Base-by-base conservation (phyloP, 2,888 invertebrate genomes). In the Agriopis aurantiaria region DNA sequence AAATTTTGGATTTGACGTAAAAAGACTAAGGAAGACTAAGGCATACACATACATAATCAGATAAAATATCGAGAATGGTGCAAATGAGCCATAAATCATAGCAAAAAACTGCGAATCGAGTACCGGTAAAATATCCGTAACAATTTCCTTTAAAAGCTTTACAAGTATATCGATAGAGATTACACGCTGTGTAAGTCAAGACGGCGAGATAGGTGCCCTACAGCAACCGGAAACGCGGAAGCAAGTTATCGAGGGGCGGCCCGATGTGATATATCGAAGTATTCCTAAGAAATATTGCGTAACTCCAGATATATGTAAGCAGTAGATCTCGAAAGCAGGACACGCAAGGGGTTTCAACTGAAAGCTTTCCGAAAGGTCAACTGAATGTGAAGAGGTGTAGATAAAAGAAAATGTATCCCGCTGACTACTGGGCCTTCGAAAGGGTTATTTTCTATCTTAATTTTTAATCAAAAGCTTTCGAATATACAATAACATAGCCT, bases 221-320 rank as follows among this genome's bases (percentile, higher is more conserved):
- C 59, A 69, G 73, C 64, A 72, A 66, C 72, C 71, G 72, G 71
- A 75, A 75, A 88, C 82, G 78, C 80, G 85, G 84, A 86, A 84
- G 82, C 83, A 82, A 83, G 85, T 85, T 88, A 88, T 89, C 85
- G 87, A 86, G 88, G 90, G 89, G 82, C 62, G 70, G 80, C 80
- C 84, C 80, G 75, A 78, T 80, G 88, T 91, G 92, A 93, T 92
- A 91, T 91, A 91, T 92, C 78, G 88, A 78, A 83, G 83, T 82
- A 85, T 87, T 88, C 84, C 82, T 77, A 84, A 89, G 88, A 91
- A 88, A 90, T 91, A 91, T 88, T 81, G 84, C 83, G 79, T 80
- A 82, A 80, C 82, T 82, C 87, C 8, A 66, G 87, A 60, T 56
- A 85, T 23, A 85, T 85, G 81, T 86, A 85, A 83, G 84, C 83